A percentile compares a stretch with the other conserved stretches of the same genome.
Conservation (phyloP, 2,113 vertebrate species). For the Melanocharis versteri region DNA sequence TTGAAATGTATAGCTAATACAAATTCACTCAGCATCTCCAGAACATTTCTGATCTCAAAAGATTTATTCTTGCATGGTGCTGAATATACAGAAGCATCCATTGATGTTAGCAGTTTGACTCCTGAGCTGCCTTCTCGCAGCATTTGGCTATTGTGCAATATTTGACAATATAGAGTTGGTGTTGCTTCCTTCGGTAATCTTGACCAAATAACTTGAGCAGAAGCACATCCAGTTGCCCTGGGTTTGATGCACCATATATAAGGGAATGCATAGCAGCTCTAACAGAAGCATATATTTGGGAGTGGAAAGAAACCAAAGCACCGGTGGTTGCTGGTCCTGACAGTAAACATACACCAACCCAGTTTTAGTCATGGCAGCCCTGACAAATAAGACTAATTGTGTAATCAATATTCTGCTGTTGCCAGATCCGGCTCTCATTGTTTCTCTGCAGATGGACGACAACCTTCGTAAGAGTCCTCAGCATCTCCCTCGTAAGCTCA, state of each 20-base stretch:
- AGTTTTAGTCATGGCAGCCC: not conserved
- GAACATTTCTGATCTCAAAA: not conserved
- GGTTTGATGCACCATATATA: not conserved
- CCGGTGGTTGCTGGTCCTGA: not conserved
- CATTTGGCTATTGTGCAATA: not conserved
- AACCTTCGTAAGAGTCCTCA: conserved; percentile 96
- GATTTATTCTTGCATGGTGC: not conserved
- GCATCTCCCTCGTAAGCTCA: conserved; percentile 84
- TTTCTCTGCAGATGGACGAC: conserved; percentile 90
- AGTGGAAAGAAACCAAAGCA: not conserved
- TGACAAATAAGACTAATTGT: not conserved
- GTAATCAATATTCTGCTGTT: conserved; percentile 8
- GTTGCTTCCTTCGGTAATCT: not conserved
- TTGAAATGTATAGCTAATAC: not conserved
- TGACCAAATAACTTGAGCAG: not conserved
- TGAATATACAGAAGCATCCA: not conserved
- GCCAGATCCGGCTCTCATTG: conserved; percentile 49
- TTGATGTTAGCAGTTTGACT: not conserved
- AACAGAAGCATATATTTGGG: not conserved
- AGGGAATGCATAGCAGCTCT: not conserved
- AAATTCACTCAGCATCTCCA: not conserved
- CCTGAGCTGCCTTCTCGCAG: not conserved
- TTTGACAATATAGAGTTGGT: not conserved
- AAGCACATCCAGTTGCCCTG: not conserved
- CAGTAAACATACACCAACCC: not conserved